These are phyloP conservation scores for Myiagra hebetior DNA, from an alignment of 2,113 vertebrate genomes.

Conservation along the genomic window DNA sequence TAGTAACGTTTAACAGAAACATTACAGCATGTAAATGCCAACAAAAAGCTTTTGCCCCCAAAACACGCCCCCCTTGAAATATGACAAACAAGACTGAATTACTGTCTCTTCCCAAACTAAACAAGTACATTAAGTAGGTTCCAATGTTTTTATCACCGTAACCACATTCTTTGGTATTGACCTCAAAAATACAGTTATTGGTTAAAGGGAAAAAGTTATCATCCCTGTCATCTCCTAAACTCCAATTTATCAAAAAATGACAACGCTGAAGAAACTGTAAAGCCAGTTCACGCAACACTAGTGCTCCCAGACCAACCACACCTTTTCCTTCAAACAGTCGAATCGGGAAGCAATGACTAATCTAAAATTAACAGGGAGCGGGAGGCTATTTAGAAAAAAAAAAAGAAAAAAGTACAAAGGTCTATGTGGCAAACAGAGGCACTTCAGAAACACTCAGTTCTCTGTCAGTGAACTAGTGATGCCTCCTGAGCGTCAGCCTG, in stretches of 20 bases:
- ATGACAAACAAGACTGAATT: fast-evolving
- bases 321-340: slow-evolving; percentile 13
- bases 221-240: neutral
- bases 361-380: neutral
- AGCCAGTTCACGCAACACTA: neutral
- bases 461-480: neutral
- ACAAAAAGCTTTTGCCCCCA: neutral
- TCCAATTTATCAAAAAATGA: neutral
- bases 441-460: neutral
- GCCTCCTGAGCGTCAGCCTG: neutral
- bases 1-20: neutral
- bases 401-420: neutral
- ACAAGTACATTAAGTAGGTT: neutral
- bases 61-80: neutral
- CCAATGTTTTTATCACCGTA: neutral
- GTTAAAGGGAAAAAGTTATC: neutral
- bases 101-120: neutral
- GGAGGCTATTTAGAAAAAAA: neutral
- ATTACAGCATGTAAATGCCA: neutral
- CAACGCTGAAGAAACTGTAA: neutral
- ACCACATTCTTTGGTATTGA: neutral
- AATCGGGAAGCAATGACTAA: slow-evolving; percentile 19
- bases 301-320: neutral
- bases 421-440: neutral
- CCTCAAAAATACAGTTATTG: neutral